Conservation (phyloP, 2,113 vertebrate species). For the Brachyhypopomus gauderio region DNA sequence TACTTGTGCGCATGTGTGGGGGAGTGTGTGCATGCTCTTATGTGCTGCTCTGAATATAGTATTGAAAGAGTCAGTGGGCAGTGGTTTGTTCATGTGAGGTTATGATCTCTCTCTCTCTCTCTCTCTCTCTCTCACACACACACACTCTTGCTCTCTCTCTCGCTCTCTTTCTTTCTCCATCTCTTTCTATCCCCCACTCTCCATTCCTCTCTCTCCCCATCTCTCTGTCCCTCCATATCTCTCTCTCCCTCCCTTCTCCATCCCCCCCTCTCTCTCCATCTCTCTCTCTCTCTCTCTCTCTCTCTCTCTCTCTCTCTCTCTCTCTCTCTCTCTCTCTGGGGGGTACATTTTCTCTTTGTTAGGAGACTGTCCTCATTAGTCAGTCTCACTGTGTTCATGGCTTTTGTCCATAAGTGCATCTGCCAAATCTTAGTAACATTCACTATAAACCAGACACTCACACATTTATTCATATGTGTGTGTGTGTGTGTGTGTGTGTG, state of each 20-base stretch:
- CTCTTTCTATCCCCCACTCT: too few species aligned
- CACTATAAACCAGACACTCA: not conserved
- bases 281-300: too few species aligned
- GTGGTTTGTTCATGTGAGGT: too few species aligned
- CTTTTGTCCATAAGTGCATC: constrained; percentile 1
- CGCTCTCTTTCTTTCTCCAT: too few species aligned
- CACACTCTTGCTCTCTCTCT: too few species aligned
- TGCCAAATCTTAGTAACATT: constrained; percentile 6
- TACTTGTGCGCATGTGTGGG: not conserved
- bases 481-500: not conserved
- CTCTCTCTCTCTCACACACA: too few species aligned
- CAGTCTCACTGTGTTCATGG: not conserved
- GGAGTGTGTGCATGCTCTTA: not conserved
- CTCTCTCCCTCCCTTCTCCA: too few species aligned
- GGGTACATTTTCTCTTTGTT: not conserved
- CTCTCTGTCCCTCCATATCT: too few species aligned
- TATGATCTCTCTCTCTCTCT: not conserved
- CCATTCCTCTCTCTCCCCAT: too few species aligned
- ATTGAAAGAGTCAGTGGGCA: not conserved
- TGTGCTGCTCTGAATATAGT: not conserved
- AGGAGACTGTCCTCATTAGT: constrained; percentile 10
- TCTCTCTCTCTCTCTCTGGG: not conserved
- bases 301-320: not conserved
- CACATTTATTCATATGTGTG: not conserved
- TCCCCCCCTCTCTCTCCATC: too few species aligned